Evolutionary conservation across 2,797 vertebrate genomes (phyloP), one percentile per base, ranked within the genome.

Genomic region (Oophaga sylvatica): DNA sequence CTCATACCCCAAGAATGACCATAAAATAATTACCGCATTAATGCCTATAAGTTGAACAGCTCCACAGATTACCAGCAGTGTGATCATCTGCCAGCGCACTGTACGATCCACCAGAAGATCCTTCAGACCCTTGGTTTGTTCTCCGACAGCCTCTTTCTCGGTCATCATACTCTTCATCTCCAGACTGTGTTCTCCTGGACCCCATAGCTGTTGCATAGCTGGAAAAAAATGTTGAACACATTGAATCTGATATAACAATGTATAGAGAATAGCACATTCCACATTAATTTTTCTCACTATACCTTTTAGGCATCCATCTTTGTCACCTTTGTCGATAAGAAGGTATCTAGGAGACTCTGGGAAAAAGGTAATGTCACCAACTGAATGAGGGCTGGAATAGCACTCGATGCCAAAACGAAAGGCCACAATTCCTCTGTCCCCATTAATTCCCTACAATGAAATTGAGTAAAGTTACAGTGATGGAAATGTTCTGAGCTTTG

Each of bases 311-410:
- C 96, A 97, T 2, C 90, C 92, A 26, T 94, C 90, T 2, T 93
- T 93, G 9, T 96, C 93, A 22, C 92, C 92, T 90, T 94, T 96
- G 91, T 97, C 96, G 83, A 97, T 96, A 83, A 96, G 93, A 81
- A 95, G 92, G 87, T 96, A 97, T 92, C 95, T 92, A 41, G 97
- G 96, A 3, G 96, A 94, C n/a, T 97, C 96, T 19, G 97, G 96
- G 87, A 97, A 93, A 90, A 96, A 95, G 45, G 96, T 88, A 97
- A 90, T 13, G 89, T 89, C 26, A 95, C 22, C 35, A 96, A n/a
- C 85, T 95, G 95, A 90, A 95, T 0, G 13, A 95, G 35, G 1
- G 94, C 93, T 0, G 97, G 94, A 83, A 93, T n/a, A 0, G 67
- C 88, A 0, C 95, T 92, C 53, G 92, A 65, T 85, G 92, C 91